phyloP scores from a whole-genome alignment of 35 echinoderm and acorn worm genomes.

The Diadema setosum region DNA sequence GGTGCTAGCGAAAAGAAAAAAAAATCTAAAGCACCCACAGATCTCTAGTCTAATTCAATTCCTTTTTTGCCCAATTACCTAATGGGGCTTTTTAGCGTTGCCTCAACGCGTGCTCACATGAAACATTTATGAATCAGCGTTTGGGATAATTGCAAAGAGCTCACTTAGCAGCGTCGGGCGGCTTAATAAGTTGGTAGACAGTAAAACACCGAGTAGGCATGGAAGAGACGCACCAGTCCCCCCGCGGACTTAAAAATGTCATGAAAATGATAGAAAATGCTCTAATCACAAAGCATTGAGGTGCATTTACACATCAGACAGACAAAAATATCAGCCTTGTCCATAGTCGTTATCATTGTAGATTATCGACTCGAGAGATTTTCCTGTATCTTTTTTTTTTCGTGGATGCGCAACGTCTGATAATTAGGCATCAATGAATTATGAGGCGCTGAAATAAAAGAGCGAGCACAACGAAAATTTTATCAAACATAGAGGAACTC shows the following conservation, averaged over 20 bases:
- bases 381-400: no score
- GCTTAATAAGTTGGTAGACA: no score
- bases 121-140: slow-evolving; percentile 15
- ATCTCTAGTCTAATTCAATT: background rate
- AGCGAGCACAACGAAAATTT: no score
- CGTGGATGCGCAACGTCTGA: no score
- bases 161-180: background rate
- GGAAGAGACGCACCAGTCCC: no score
- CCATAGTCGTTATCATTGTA: no score
- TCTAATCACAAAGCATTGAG: no score
- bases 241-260: no score
- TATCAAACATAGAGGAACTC: background rate
- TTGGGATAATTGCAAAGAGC: background rate
- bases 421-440: background rate
- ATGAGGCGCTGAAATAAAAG: background rate
- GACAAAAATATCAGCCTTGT: no score
- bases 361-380: no score
- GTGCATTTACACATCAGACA: background rate
- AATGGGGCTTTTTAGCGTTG: slow-evolving; percentile 16
- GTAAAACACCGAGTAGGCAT: no score
- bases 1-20: background rate
- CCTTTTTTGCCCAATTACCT: slow-evolving; percentile 24
- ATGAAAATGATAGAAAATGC: no score
- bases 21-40: background rate
- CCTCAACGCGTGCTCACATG: background rate